Evolutionary conservation across 2,797 vertebrate species (phyloP), one percentile per base, ranked within the genome.

Genomic region (Centropyge bicolor): DNA sequence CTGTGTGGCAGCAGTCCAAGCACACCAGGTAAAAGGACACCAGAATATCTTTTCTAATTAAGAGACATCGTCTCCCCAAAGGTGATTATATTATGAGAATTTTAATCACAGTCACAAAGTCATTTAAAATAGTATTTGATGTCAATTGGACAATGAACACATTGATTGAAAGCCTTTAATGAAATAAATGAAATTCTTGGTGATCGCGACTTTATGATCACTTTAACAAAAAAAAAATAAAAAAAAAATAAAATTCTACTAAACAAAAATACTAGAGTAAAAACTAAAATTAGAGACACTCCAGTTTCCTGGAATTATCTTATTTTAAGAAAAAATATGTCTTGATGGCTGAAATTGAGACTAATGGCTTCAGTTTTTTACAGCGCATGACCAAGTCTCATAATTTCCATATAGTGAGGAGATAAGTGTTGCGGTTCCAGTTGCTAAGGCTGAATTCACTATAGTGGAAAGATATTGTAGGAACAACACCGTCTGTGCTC

Each of bases 401-500:
- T 81, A 45, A 67, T 52, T 7, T 31, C 17, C 48, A 19, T 31
- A 43, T 8, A 36, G 5, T 36, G 22, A 61, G 35, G 51, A 70
- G 74, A 54, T 45, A 17, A n/a, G 35, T 36, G 38, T 46, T 74
- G 51, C 11, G 66, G 46, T 61, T 43, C n/a, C 7, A 36, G 17
- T 22, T 57, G 20, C 54, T 65, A 22, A 31, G 48, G 17, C 16
- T 74, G 63, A 63, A 46, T 72, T 22, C 41, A n/a, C 48, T 14
- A 20, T 22, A 13, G 46, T 49, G 48, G 41, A 76, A 38, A 65
- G 36, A 60, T 16, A 9, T 5, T 73, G 16, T 16, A 10, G 1
- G 8, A 22, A 8, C 20, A 24, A 7, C 19, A 4, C 3, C 5
- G 31, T 54, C 61, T 56, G 46, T 22, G 7, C 22, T 54, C n/a